Evolutionary conservation across 1,140 invertebrate genomes (phyloP).

Genomic region (Epicauta chinensis): DNA sequence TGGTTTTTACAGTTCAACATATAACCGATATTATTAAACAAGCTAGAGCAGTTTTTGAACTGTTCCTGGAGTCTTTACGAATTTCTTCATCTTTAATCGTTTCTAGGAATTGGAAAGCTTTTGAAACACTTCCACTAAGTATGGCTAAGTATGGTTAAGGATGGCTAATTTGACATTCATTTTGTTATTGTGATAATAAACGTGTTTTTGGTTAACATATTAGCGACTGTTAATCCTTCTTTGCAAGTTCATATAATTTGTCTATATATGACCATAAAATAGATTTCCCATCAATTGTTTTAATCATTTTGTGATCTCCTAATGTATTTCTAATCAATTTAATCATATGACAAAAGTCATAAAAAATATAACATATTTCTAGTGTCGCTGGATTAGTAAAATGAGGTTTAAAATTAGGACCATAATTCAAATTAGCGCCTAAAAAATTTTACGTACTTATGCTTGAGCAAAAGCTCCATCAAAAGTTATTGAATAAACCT

Average conservation of each 20-base stretch:
- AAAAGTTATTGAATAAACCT: slow-evolving; percentile 35
- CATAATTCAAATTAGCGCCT: slow-evolving; percentile 25
- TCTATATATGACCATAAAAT: slow-evolving; percentile 21
- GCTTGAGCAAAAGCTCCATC: slow-evolving; percentile 34
- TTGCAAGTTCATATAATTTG: slow-evolving; percentile 22
- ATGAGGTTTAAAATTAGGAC: slow-evolving; percentile 20
- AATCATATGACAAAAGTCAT: slow-evolving; percentile 28
- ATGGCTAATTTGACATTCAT: slow-evolving; percentile 22
- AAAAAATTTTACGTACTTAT: slow-evolving; percentile 24
- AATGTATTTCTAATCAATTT: slow-evolving; percentile 29
- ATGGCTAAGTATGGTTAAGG: too few species aligned
- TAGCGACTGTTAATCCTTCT: slow-evolving; percentile 20
- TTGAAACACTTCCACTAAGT: slow-evolving; percentile 21
- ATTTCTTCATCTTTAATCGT: slow-evolving; percentile 13
- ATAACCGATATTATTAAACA: slow-evolving; percentile 27
- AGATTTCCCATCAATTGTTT: slow-evolving; percentile 5
- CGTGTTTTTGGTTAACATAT: slow-evolving; percentile 25
- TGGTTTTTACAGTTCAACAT: slow-evolving; percentile 24
- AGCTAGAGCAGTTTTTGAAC: slow-evolving; percentile 19
- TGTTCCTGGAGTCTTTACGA: slow-evolving; percentile 8
- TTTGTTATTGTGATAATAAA: slow-evolving; percentile 21
- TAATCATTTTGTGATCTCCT: slow-evolving; percentile 14
- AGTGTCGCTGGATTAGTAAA: slow-evolving; percentile 23
- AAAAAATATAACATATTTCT: slow-evolving; percentile 23
- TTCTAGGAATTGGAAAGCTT: slow-evolving; percentile 19